Base-by-base conservation (phyloP, 2,888 invertebrate genomes). In the Tenthredo scrophulariae region DNA sequence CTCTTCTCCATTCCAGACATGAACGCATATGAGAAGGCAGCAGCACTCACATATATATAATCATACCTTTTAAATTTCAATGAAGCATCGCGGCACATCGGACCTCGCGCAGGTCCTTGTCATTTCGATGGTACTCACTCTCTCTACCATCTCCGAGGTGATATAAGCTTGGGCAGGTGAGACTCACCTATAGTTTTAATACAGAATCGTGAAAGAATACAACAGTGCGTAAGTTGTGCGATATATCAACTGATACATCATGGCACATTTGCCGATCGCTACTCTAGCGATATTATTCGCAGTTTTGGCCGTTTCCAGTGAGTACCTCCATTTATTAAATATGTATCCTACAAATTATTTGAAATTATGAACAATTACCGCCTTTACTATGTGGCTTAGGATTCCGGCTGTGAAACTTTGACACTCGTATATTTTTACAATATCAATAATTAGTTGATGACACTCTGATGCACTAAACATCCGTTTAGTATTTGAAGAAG, bases 81-180 rank as follows among this genome's bases (percentile, higher is more conserved):
- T 80, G 80, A 80, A 80, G 62, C 80, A 80, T 80, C 80, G 62
- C 40, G 80, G 80, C 80, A 58, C 80, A 80, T 80, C 80, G 58
- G 58, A 58, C 62, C 80, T 80, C 80, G 80, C 80, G 80, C 80
- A 80, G 80, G 83, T 83, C 67, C 67, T 65, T 50, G 67, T 83
- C 83, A 70, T 83, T 80, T 46, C 67, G 67, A 67, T 46, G 83
- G 29, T 46, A 86, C 83, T 86, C 86, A 87, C 88, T 88, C 87
- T 87, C 87, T 87, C 87, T 84, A 65, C 85, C 86, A 85, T 82
- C 77, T 50, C 87, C 86, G 87, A 91, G 89, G 89, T 91, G 88
- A 91, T 91, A 91, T 91, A 91, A 91, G 90, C 87, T 86, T 86
- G 87, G 84, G 85, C 88, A 87, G 87, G 85, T 84, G 40, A 79